A percentile compares a stretch with the other conserved stretches of the same genome.
phyloP scores from a whole-genome alignment of 1,140 invertebrate species.

The Coptotermes formosanus region DNA sequence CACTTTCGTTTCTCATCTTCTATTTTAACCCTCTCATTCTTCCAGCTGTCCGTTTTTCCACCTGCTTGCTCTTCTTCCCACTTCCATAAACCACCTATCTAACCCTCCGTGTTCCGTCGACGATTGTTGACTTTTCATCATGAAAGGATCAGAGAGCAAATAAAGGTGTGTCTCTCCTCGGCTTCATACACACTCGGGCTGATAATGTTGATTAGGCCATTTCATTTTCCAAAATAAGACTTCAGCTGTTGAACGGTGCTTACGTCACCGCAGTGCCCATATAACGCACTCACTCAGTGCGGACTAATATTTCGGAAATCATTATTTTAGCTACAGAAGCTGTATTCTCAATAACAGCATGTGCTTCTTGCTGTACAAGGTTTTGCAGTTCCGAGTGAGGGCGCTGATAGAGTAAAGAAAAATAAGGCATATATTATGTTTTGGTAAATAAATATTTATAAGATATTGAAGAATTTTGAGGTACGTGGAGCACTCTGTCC shows the following conservation, averaged over 20 bases:
- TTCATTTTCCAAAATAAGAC: constrained; percentile 16
- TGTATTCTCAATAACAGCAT: no score
- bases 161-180: constrained; percentile 7
- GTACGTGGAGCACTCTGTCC: no score
- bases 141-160: constrained; percentile 16
- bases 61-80: background rate
- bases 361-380: no score
- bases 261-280: background rate
- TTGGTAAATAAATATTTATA: no score
- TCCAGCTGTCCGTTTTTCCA: background rate
- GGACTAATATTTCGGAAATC: no score
- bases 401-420: no score
- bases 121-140: constrained; percentile 12
- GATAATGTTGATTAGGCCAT: constrained; percentile 19
- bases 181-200: background rate
- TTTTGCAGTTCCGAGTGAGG: no score
- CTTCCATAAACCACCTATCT: background rate
- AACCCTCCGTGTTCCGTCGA: background rate
- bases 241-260: background rate
- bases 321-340: no score
- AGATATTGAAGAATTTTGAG: no score
- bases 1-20: background rate
- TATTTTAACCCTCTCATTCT: constrained; percentile 12
- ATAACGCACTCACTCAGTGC: no score
- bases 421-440: no score